Evolutionary conservation across 2,113 vertebrate genomes (phyloP).

Genomic region (Motacilla alba): DNA sequence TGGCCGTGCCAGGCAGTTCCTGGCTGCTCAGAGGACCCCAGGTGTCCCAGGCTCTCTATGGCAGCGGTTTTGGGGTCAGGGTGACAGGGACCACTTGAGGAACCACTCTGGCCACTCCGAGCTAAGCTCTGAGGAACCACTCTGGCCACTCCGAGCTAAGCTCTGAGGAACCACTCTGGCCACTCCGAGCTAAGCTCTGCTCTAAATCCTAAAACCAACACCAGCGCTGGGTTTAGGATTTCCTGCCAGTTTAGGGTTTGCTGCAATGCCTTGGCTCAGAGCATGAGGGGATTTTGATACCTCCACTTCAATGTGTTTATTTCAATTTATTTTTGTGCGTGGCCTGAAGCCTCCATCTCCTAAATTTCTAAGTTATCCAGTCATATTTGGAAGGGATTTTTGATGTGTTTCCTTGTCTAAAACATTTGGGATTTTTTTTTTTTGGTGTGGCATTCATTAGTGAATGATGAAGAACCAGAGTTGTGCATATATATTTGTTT

Average conservation of each 20-base stretch:
- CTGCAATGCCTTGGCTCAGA: neutral
- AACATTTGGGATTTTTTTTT: neutral
- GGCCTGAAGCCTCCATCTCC: neutral
- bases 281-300: too few relatives aligned
- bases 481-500: neutral
- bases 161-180: neutral
- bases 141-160: neutral
- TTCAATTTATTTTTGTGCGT: neutral
- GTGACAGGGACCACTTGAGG: neutral
- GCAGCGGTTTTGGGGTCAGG: neutral
- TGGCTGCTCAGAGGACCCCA: neutral
- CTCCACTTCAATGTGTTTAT: neutral
- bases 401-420: neutral
- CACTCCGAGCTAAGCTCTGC: too few relatives aligned
- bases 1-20: neutral
- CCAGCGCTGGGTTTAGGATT: neutral
- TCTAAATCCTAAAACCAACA: too few relatives aligned
- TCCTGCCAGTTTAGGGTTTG: neutral
- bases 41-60: neutral
- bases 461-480: neutral
- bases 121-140: neutral
- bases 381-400: neutral
- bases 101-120: neutral
- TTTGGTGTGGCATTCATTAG: rapidly evolving
- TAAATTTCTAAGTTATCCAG: neutral